A percentile compares a stretch with the other conserved stretches of the same genome.
These are phyloP conservation scores for Paracyprichromis sp. DNA, from an alignment of 2,113 vertebrate species.

Conservation along the genomic window DNA sequence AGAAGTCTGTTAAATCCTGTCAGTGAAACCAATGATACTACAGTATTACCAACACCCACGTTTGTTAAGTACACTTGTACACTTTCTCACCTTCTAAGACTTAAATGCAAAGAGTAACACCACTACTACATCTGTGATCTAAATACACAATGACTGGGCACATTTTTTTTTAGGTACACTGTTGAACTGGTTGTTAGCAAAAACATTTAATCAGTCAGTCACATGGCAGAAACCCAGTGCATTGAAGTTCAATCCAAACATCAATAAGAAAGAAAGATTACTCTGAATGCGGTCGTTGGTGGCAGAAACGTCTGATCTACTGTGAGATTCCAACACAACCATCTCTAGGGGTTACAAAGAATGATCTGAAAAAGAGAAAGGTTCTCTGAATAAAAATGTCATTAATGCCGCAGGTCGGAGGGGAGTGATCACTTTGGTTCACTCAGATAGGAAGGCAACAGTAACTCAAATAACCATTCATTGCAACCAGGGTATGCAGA, in stretches of 20 bases:
- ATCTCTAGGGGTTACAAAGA: neutral
- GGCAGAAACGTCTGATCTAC: neutral
- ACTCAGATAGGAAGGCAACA: neutral
- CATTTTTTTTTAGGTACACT: fast-evolving
- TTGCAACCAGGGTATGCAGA: neutral
- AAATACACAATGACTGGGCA: neutral
- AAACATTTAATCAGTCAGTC: neutral
- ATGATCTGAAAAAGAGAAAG: fast-evolving
- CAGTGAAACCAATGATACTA: fast-evolving
- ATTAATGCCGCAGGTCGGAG: neutral
- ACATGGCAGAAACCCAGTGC: neutral
- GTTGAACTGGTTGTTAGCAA: neutral
- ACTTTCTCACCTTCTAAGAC: neutral
- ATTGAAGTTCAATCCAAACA: neutral
- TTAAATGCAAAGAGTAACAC: neutral
- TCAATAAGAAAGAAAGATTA: neutral
- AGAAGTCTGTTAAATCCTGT: neutral
- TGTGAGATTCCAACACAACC: neutral
- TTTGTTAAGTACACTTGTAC: neutral
- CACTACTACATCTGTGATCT: neutral
- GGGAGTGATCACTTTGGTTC: neutral
- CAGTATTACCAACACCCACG: neutral
- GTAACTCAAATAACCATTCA: neutral
- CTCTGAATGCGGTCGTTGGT: neutral
- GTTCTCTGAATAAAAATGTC: neutral